Conservation (phyloP, 2,797 vertebrate genomes). For the Catharus ustulatus region DNA sequence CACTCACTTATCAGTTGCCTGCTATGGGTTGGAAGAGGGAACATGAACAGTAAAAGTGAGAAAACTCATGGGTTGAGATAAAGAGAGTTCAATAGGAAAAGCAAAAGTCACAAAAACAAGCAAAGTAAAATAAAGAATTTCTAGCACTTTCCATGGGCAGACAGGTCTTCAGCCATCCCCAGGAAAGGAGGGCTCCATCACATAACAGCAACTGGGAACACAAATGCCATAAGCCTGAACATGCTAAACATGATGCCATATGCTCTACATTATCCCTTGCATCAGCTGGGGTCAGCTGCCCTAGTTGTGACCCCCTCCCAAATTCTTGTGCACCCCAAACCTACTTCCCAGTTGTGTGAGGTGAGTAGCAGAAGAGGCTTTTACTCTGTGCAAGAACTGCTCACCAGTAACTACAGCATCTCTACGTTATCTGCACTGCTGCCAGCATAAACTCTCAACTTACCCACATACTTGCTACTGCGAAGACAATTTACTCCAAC, state of each 20-base stretch:
- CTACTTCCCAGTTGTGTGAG: background rate
- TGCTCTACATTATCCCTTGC: background rate
- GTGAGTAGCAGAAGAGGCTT: background rate
- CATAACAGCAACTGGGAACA: background rate
- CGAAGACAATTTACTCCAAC: background rate
- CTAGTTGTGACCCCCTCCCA: background rate
- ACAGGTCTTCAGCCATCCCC: background rate
- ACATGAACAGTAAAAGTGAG: background rate
- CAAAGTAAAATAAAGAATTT: background rate
- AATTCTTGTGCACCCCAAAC: rapidly evolving
- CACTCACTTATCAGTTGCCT: rapidly evolving
- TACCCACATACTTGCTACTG: background rate
- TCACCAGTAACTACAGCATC: background rate
- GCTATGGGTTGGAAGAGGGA: background rate
- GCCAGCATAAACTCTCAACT: background rate
- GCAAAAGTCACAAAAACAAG: background rate
- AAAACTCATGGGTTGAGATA: rapidly evolving
- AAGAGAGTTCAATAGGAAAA: background rate
- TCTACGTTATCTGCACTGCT: background rate
- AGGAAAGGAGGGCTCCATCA: background rate
- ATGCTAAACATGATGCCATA: background rate
- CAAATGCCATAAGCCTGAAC: background rate
- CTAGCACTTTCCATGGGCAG: background rate
- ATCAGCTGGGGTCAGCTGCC: background rate
- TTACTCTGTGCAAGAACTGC: background rate